Evolutionary conservation across 1,140 invertebrate species (phyloP), one percentile per base, ranked within the genome.

Genomic region (Dreissena rostriformis): DNA sequence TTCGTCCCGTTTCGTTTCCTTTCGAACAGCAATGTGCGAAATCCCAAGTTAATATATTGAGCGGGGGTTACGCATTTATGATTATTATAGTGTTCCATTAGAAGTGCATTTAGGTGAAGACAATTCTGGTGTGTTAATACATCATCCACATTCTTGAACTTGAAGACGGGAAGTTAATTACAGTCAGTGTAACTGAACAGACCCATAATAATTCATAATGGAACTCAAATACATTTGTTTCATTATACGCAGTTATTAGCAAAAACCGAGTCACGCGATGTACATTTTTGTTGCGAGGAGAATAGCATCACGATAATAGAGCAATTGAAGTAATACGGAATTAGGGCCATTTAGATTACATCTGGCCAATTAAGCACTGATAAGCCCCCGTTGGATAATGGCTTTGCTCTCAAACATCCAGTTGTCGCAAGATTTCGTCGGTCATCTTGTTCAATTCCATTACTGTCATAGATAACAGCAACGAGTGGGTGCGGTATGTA

Each of bases 311-410:
- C 49, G 53, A 68, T 79, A 68, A n/a, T 70, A 79, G 5, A 26
- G 70, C 49, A 79, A 79, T 79, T 79, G 70, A 39, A 79, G 65
- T 29, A 39, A 67, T 68, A 79, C 68, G 22, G 55, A 53, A 79
- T 79, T 66, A 79, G 63, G 28, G 65, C 55, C 67, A 67, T 79
- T 79, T 55, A 79, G 77, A 79, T 79, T 68, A 70, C 63, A 10
- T 28, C 49, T 55, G 65, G 49, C 53, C 77, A 28, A 68, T 79
- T 55, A 79, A 68, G 12, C 39, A 68, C 77, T 28, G 77, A 79
- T 79, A 79, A 79, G 77, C 77, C 51, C n/a, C n/a, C 24, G 22
- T 68, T 12, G 63, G 63, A 29, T 68, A 74, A 79, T 79, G 51
- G 77, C 19, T 79, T 79, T 70, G 77, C 67, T 70, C 52, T 28